A percentile compares a stretch with the other conserved stretches of the same genome.
Evolutionary conservation across 2,888 invertebrate species (phyloP).

Genomic region (Neoscelio sp.): DNA sequence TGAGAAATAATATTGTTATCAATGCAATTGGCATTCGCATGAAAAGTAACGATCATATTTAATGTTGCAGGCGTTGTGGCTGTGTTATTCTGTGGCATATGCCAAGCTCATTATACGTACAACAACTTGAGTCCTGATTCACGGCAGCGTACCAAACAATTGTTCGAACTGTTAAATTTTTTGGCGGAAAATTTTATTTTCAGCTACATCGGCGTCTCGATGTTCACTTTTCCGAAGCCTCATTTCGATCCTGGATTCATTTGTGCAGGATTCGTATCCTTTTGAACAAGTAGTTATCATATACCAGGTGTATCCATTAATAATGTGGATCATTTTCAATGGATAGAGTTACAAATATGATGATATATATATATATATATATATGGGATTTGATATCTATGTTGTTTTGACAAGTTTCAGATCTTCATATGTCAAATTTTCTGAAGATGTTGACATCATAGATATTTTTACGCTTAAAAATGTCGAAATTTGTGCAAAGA

Average conservation of each 20-base stretch:
- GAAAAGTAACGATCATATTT: constrained; percentile 35
- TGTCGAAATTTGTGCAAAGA: no score
- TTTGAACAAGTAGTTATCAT: constrained; percentile 82
- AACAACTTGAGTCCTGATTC: constrained; percentile 85
- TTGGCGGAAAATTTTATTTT: constrained; percentile 99
- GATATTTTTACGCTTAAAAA: no score
- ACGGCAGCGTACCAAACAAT: constrained; percentile 83
- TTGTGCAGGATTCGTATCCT: constrained; percentile 96
- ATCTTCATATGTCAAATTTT: no score
- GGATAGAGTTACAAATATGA: no score
- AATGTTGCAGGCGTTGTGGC: constrained; percentile 92
- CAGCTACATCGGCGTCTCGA: constrained; percentile 98
- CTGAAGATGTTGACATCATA: no score
- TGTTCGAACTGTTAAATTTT: constrained; percentile 91
- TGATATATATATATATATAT: no score
- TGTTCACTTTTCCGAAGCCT: constrained; percentile 98
- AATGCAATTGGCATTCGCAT: neutral
- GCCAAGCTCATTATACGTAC: constrained; percentile 99
- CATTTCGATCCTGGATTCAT: constrained; percentile 97
- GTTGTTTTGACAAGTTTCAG: no score
- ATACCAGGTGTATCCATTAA: no score
- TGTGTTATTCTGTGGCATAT: constrained; percentile 98
- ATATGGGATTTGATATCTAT: no score
- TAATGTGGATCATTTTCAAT: no score
- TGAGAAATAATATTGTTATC: neutral